Conservation (phyloP, 2,797 vertebrate genomes). For the Gobionotothen gibberifrons region DNA sequence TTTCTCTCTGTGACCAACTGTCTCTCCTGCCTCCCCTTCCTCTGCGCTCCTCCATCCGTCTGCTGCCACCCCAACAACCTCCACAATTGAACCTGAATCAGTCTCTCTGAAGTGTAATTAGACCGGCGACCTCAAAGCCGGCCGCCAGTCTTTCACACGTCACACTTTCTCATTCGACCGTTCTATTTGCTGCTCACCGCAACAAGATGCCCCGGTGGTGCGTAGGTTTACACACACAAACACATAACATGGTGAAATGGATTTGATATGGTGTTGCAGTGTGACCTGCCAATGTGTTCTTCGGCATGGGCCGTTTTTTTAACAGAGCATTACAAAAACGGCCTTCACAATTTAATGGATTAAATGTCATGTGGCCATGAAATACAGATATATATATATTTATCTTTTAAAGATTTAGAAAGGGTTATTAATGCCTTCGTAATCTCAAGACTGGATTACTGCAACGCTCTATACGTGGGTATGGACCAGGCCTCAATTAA, state of each 20-base stretch:
- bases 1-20: conserved; percentile 35
- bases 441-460: too few relatives aligned
- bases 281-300: conserved; percentile 9
- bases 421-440: too few relatives aligned
- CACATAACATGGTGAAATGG: conserved; percentile 1
- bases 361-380: too few relatives aligned
- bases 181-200: conserved; percentile 54
- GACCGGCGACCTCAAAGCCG: conserved; percentile 66
- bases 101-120: conserved; percentile 79
- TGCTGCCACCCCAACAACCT: conserved; percentile 48
- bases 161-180: conserved; percentile 59
- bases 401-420: too few relatives aligned
- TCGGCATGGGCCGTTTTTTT: background rate
- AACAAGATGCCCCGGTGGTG: conserved; percentile 20
- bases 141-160: conserved; percentile 58
- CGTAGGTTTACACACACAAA: conserved; percentile 15
- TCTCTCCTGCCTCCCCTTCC: conserved; percentile 36
- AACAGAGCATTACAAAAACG: too few relatives aligned
- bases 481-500: too few relatives aligned
- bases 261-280: conserved; percentile 3
- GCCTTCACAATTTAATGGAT: too few relatives aligned
- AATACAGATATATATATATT: too few relatives aligned
- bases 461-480: too few relatives aligned
- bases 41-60: conserved; percentile 43
- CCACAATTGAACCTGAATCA: conserved; percentile 65